phyloP scores from a whole-genome alignment of 1,140 invertebrate species.

The Stegodyphus mimosarum region DNA sequence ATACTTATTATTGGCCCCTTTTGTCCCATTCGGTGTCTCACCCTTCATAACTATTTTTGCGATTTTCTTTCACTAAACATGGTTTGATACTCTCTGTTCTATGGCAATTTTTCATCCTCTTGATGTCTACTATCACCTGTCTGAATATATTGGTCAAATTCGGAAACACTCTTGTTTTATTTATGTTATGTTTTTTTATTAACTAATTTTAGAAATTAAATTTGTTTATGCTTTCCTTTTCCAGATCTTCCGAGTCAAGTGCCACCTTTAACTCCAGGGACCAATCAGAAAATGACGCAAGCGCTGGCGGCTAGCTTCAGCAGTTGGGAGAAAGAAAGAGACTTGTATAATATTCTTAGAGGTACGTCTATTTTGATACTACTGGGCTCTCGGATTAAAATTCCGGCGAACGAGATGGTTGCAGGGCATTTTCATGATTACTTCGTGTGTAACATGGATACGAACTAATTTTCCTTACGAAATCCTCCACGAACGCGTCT shows the following conservation, averaged over 20 bases:
- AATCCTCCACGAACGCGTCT: too few species aligned
- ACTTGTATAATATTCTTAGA: slow-evolving; percentile 27
- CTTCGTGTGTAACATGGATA: too few species aligned
- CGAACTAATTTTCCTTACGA: too few species aligned
- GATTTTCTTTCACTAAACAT: background rate
- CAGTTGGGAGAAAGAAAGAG: slow-evolving; percentile 80
- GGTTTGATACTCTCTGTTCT: background rate
- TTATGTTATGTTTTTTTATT: too few species aligned
- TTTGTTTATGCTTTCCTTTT: background rate
- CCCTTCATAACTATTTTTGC: background rate
- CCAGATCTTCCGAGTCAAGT: slow-evolving; percentile 93
- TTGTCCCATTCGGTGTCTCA: background rate
- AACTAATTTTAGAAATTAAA: too few species aligned
- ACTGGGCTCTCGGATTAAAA: too few species aligned
- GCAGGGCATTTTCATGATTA: too few species aligned
- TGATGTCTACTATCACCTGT: background rate
- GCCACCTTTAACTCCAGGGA: slow-evolving; percentile 95
- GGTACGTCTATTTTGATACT: background rate
- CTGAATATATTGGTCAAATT: background rate
- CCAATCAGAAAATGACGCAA: slow-evolving; percentile 98
- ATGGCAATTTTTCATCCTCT: background rate
- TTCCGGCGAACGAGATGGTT: too few species aligned
- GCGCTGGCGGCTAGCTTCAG: slow-evolving; percentile 95
- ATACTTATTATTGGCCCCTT: background rate
- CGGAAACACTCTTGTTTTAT: background rate